Evolutionary conservation across 2,888 invertebrate species (phyloP).

Genomic region (Drosophila kuntzei): DNA sequence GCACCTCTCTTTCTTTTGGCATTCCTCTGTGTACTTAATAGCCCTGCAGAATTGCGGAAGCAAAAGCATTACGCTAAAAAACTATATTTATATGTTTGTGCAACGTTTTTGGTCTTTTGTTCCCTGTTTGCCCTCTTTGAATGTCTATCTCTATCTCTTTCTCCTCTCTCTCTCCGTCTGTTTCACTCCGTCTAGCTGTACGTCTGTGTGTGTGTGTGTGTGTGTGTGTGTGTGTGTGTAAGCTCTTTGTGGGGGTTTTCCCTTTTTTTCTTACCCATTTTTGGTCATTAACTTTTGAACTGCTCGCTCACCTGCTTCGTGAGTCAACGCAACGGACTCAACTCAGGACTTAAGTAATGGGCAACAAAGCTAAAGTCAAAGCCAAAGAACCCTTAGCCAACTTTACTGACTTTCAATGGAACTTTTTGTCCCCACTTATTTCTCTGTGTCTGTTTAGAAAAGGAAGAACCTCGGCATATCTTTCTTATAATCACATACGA

Average conservation of each 20-base stretch:
- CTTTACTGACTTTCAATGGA: conserved; percentile 33
- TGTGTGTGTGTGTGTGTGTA: conserved; percentile 18
- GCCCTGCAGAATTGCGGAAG: conserved; percentile 64
- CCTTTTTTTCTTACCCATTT: conserved; percentile 52
- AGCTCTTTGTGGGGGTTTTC: conserved; percentile 36
- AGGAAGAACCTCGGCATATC: conserved; percentile 25
- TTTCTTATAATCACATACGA: conserved; percentile 46
- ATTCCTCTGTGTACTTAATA: conserved; percentile 29
- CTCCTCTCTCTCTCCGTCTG: conserved; percentile 18
- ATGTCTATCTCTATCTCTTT: conserved; percentile 34
- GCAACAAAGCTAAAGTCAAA: conserved; percentile 43
- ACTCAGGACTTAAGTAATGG: conserved; percentile 52
- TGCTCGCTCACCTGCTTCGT: conserved; percentile 55
- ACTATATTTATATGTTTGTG: conserved; percentile 59
- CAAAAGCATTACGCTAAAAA: conserved; percentile 69
- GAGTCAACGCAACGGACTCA: conserved; percentile 38
- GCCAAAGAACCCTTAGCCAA: conserved; percentile 20
- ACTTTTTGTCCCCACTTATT: too few species aligned
- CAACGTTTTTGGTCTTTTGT: conserved; percentile 63
- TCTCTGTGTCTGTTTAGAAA: conserved; percentile 3
- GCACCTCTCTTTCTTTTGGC: conserved; percentile 9
- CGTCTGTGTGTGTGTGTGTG: conserved; percentile 4
- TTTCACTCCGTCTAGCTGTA: conserved; percentile 15
- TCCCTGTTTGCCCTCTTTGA: conserved; percentile 38
- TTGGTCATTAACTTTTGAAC: conserved; percentile 81